Percentiles rank a stretch among this genome's conserved stretches.
These are phyloP conservation scores for Chionomys nivalis DNA, from an alignment of 2,113 vertebrate species.

Conservation along the genomic window DNA sequence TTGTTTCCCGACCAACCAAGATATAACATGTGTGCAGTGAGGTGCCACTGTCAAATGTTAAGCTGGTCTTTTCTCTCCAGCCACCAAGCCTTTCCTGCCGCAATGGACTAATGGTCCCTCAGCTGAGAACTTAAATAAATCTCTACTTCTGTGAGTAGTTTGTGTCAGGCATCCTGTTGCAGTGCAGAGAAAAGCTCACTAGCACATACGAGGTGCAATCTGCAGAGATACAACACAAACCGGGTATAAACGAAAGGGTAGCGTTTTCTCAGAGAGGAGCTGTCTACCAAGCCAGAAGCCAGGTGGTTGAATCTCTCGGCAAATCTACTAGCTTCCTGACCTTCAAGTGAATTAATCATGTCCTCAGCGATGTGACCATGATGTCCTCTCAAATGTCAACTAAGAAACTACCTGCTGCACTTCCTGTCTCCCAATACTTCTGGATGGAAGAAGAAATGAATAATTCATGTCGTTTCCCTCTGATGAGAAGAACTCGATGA, in stretches of 20 bases:
- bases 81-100: not conserved
- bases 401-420: conserved; percentile 41
- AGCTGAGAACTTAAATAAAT: not conserved
- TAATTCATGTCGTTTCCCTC: conserved; percentile 21
- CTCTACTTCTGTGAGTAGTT: not conserved
- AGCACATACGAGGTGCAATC: not conserved
- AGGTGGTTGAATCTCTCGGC: conserved; percentile 26
- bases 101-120: not conserved
- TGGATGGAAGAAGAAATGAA: conserved; percentile 31
- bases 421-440: conserved; percentile 40
- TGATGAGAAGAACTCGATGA: not conserved
- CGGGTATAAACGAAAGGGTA: not conserved
- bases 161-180: not conserved
- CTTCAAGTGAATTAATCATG: conserved; percentile 73
- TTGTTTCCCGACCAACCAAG: not conserved
- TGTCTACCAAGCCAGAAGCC: not conserved
- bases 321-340: conserved; percentile 70
- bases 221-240: not conserved
- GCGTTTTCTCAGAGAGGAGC: not conserved
- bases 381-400: conserved; percentile 72
- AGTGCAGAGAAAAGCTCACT: not conserved
- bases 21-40: not conserved
- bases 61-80: not conserved
- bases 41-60: not conserved
- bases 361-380: conserved; percentile 50